Base-by-base conservation (phyloP, 1,140 invertebrate genomes). In the Euura saliciscinereae region DNA sequence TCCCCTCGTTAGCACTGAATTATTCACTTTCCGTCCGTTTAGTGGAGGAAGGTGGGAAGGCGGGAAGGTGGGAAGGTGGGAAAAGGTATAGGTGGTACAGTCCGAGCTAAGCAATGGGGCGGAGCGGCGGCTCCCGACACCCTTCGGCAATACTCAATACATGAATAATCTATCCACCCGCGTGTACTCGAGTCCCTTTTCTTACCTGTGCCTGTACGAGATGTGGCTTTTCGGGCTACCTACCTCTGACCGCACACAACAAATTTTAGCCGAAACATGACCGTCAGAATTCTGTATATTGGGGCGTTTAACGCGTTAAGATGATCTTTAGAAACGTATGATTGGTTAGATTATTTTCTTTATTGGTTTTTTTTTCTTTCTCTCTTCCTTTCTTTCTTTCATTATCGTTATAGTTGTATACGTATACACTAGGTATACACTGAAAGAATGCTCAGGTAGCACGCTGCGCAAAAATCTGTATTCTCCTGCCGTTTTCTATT, bases 1-100 rank as follows among this genome's bases (percentile, higher is more conserved):
- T 59, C 51, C 51, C 51, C 51, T 59, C 13, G 51, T 59, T 59
- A 59, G 51, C 51, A 59, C 51, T 59, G 51, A 59, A 59, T 59
- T 59, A 59, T 59, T 59, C 6, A 59, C 51, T 59, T n/a, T 59
- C 3, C 51, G 51, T 59, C 51, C 51, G 51, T 59, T 59, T 59
- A 6, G 51, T 59, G 51, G 51, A 59, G 51, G 51, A 59, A 59
- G 51, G 51, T n/a, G 28, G 28, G 28, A 28, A 28, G 28, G 28
- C 1, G 28, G 28, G 28, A 28, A 28, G 51, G 51, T n/a, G 28
- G 28, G 28, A 28, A 28, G 28, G 28, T 28, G 28, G 28, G 28
- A 28, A 28, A 28, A 28, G 28, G 28, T 28, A 28, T 28, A 28
- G 28, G 28, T 28, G 28, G 28, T 28, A 28, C 28, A 28, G 28